Evolutionary conservation across 2,113 vertebrate species (phyloP).

Genomic region (Chamaea fasciata): DNA sequence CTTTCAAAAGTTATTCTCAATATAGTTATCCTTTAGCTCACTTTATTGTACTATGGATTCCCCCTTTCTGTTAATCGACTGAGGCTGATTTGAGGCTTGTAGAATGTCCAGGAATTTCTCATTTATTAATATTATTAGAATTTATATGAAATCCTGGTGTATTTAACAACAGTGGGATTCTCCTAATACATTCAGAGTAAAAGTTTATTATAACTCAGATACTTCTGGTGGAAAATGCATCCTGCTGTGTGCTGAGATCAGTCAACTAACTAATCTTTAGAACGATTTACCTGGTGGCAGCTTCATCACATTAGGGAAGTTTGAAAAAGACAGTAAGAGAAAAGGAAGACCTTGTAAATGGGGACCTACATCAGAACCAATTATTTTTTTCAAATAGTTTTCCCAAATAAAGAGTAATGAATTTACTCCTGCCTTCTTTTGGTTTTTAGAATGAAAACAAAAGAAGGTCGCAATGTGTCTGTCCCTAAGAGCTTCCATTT

Average conservation of each 20-base stretch:
- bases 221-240: not conserved
- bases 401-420: not conserved
- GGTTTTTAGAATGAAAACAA: not conserved
- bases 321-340: not conserved
- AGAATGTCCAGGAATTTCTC: not conserved
- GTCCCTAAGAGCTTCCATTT: not conserved
- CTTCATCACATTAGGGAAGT: not conserved
- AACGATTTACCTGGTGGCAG: not conserved
- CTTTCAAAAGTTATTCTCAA: not conserved
- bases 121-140: not conserved
- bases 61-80: not conserved
- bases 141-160: not conserved
- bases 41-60: not conserved
- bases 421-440: not conserved
- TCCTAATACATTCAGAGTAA: not conserved
- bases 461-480: not conserved
- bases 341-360: not conserved
- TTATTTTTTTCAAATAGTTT: not conserved
- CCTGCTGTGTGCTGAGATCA: not conserved
- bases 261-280: not conserved
- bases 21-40: not conserved
- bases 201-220: not conserved
- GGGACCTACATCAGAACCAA: not conserved
- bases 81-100: not conserved
- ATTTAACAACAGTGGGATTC: not conserved